Percentiles rank a stretch among this genome's conserved stretches.
These are phyloP conservation scores for Acleris holmiana DNA, from an alignment of 2,888 invertebrate species.

Conservation along the genomic window DNA sequence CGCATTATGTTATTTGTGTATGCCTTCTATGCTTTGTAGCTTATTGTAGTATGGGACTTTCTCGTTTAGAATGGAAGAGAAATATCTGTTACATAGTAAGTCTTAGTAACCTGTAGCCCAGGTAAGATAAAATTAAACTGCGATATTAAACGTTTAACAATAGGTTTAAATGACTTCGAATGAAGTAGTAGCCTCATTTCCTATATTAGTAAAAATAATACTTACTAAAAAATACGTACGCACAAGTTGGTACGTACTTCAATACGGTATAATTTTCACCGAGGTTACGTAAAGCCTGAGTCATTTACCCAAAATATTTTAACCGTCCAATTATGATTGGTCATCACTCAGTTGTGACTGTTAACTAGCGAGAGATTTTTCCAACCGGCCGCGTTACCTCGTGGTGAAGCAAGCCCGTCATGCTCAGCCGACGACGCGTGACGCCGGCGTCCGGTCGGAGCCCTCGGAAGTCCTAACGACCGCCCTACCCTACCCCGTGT, in stretches of 20 bases:
- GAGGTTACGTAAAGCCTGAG: constrained; percentile 49
- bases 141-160: too few species aligned
- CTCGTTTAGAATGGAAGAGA: too few species aligned
- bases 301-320: constrained; percentile 49
- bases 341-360: constrained; percentile 26
- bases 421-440: constrained; percentile 72
- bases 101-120: too few species aligned
- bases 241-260: constrained; percentile 18
- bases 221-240: not conserved
- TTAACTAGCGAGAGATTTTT: constrained; percentile 44
- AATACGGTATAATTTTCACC: constrained; percentile 47
- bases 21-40: too few species aligned
- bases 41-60: too few species aligned
- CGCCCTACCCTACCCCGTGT: constrained; percentile 57
- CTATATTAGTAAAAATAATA: too few species aligned
- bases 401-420: constrained; percentile 73
- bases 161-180: too few species aligned
- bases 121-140: too few species aligned
- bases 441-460: constrained; percentile 69
- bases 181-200: too few species aligned
- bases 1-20: too few species aligned
- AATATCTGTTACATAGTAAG: too few species aligned
- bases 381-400: constrained; percentile 49
- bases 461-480: constrained; percentile 69
- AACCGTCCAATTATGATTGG: constrained; percentile 39